A percentile compares a stretch with the other conserved stretches of the same genome.
phyloP scores from a whole-genome alignment of 2,797 vertebrate species.

The Champsocephalus gunnari region DNA sequence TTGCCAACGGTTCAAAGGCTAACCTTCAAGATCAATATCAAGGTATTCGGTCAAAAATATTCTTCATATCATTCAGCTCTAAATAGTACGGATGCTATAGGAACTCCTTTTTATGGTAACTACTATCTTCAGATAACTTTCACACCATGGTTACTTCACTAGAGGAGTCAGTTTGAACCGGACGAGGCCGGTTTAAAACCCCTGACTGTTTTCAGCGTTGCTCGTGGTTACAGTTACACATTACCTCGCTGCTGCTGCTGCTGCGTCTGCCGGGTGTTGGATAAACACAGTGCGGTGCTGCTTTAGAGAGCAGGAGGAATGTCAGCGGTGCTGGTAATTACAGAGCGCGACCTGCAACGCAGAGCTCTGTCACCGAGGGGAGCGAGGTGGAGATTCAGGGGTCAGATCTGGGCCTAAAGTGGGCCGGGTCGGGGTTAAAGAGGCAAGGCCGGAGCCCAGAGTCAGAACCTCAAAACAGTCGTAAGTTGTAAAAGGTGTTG shows the following conservation, averaged over 20 bases:
- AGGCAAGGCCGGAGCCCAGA: constrained; percentile 14
- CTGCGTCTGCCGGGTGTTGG: constrained; percentile 73
- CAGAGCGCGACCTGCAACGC: constrained; percentile 65
- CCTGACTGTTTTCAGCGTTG: constrained; percentile 72
- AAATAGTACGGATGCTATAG: constrained; percentile 3
- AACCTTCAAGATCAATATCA: too few species aligned
- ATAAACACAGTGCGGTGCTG: constrained; percentile 75
- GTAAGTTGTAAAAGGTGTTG: constrained; percentile 14
- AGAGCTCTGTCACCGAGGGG: constrained; percentile 58
- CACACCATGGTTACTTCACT: not conserved
- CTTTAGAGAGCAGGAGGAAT: constrained; percentile 80
- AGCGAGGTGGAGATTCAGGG: constrained; percentile 42
- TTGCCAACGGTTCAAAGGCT: too few species aligned
- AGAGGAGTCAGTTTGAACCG: constrained; percentile 38
- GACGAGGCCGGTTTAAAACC: constrained; percentile 55
- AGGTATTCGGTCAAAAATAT: too few species aligned
- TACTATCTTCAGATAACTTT: constrained; percentile 6
- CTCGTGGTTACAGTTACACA: constrained; percentile 78
- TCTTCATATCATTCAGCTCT: not conserved
- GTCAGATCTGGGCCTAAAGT: constrained; percentile 72
- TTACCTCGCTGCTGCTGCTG: constrained; percentile 65
- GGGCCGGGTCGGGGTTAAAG: not conserved
- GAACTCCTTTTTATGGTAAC: constrained; percentile 3
- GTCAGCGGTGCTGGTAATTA: constrained; percentile 78
- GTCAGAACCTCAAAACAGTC: constrained; percentile 27